Base-by-base conservation (phyloP, 2,888 invertebrate genomes). In the Embidobia sp. region DNA sequence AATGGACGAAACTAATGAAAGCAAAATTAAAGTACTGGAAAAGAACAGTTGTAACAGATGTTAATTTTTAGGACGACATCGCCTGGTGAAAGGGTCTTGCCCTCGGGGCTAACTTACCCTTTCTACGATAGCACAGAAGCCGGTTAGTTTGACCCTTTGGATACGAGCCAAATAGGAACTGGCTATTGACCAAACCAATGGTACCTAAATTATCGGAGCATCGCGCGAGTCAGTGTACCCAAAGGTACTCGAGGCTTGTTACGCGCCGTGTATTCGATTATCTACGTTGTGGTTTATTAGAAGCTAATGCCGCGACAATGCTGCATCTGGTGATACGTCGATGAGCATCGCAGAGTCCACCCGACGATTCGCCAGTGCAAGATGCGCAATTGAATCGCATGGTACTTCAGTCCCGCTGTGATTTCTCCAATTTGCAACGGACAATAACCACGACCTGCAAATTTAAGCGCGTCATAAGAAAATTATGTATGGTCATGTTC, bases 101-200 rank as follows among this genome's bases (percentile, higher is more conserved):
- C 59, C 72, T 51, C 40, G 46, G 46, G 49, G 46, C 53, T 11
- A 64, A 70, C 70, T 77, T 81, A 73, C 77, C 73, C 76, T 80
- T 81, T 80, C 79, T 77, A 78, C 63, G 64, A 73, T 33, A 77
- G 78, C 70, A 66, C 27, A 37, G 70, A 75, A 80, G 66, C 79
- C 80, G 79, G 85, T 85, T 86, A 84, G 84, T 85, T 85, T 84
- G 83, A 84, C 80, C 82, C 79, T 81, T 85, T 87, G 88, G 88
- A 87, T 66, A 66, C 33, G 63, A 79, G 87, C 88, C 88, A 88
- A 88, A 86, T 87, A 86, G 86, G 83, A 89, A 88, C 88, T 88
- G 87, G 88, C 87, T 85, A 87, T 88, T 88, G 86, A 87, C 87
- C 88, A 87, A 87, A 84, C 85, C 87, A 85, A 85, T 85, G 85